These are phyloP conservation scores for Campoplex nolae DNA, from an alignment of 2,888 invertebrate species.

Conservation along the genomic window DNA sequence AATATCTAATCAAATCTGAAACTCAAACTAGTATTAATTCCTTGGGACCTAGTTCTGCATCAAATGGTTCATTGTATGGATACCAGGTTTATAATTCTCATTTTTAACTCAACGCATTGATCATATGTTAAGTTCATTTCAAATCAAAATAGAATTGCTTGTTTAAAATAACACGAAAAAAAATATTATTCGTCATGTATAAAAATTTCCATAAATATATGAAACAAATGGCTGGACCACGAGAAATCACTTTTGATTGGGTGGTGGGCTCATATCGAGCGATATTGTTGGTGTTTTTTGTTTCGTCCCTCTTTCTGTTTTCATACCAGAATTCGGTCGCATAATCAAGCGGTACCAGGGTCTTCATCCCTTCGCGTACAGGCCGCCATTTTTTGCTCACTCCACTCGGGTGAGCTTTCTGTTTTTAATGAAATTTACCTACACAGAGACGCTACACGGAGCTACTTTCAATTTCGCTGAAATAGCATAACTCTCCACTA, in stretches of 20 bases:
- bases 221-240: background rate
- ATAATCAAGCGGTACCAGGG: constrained; percentile 25
- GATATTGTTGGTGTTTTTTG: background rate
- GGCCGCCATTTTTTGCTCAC: background rate
- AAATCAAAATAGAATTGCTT: background rate
- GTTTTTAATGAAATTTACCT: constrained; percentile 23
- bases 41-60: background rate
- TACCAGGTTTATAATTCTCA: background rate
- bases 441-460: background rate
- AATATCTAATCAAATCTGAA: background rate
- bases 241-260: background rate
- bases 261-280: background rate
- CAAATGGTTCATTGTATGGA: background rate
- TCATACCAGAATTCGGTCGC: constrained; percentile 29
- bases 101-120: background rate
- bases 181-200: background rate
- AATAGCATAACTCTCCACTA: background rate
- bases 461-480: constrained; percentile 8
- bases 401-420: background rate
- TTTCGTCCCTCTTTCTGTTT: background rate
- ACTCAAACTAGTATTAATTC: background rate
- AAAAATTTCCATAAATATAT: constrained; percentile 1
- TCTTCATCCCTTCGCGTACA: background rate
- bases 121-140: background rate
- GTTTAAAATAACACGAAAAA: background rate